Conservation (phyloP, 2,888 invertebrate genomes). For the Cerceris ruficornis region DNA sequence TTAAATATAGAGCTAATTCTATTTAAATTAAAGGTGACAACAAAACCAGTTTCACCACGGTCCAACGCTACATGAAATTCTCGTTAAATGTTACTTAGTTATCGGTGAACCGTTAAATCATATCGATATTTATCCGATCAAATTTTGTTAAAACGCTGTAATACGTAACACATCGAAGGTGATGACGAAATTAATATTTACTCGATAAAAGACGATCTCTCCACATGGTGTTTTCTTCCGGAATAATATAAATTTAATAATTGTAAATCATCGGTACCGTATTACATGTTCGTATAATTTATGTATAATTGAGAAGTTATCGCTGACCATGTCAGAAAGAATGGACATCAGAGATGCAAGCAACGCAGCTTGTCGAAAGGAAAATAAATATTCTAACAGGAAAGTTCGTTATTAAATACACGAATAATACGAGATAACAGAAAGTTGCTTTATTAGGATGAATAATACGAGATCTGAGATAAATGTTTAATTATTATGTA, state of each 20-base stretch:
- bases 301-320: too few species aligned
- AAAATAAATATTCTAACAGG: too few species aligned
- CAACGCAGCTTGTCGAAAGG: background rate
- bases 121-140: background rate
- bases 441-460: constrained; percentile 24
- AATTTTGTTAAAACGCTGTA: background rate
- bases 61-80: background rate
- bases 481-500: constrained; percentile 23
- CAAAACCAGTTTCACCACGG: constrained; percentile 1
- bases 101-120: background rate
- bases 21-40: background rate
- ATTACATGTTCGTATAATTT: too few species aligned
- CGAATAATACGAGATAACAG: constrained; percentile 16
- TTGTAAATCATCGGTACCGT: too few species aligned
- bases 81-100: constrained; percentile 1
- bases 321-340: background rate
- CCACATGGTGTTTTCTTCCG: too few species aligned
- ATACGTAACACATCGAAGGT: background rate
- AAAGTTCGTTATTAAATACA: too few species aligned
- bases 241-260: too few species aligned
- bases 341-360: background rate
- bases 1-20: constrained; percentile 6
- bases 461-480: constrained; percentile 44
- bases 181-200: too few species aligned
- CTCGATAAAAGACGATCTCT: too few species aligned